Conservation (phyloP, 2,113 vertebrate species). For the Bagarius yarrelli region DNA sequence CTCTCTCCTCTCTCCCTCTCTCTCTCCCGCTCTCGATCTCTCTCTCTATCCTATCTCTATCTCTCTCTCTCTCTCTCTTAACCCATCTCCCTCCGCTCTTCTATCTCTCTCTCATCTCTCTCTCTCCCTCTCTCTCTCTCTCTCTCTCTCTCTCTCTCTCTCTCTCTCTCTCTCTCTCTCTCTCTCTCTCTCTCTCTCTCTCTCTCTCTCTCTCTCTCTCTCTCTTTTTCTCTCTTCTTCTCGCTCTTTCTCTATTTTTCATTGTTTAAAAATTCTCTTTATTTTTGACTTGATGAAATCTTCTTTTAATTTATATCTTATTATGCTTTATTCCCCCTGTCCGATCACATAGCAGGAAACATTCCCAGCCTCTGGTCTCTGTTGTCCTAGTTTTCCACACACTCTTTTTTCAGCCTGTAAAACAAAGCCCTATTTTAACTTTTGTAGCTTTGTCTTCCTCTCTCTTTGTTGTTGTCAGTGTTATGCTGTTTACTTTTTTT, state of each 20-base stretch:
- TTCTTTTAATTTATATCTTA: not conserved
- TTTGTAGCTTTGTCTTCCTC: not conserved
- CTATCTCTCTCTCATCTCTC: no score
- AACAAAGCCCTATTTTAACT: no score
- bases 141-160: no score
- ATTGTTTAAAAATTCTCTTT: not conserved
- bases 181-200: not conserved
- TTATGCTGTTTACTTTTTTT: not conserved
- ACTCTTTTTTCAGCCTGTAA: not conserved
- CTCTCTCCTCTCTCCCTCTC: no score
- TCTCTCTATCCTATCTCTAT: no score
- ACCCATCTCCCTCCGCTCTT: no score
- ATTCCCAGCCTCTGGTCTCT: slow-evolving; percentile 34
- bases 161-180: no score
- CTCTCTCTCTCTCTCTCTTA: no score
- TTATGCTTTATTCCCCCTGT: not conserved
- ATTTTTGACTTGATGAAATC: not conserved
- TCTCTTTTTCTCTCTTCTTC: not conserved
- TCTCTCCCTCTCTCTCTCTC: no score
- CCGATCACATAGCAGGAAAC: slow-evolving; percentile 58
- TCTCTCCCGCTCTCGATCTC: no score
- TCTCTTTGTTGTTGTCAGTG: not conserved
- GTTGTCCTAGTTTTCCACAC: not conserved
- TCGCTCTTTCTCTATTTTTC: not conserved
- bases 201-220: not conserved